phyloP scores from a whole-genome alignment of 1,140 invertebrate species.

The Neotoxoptera formosana region DNA sequence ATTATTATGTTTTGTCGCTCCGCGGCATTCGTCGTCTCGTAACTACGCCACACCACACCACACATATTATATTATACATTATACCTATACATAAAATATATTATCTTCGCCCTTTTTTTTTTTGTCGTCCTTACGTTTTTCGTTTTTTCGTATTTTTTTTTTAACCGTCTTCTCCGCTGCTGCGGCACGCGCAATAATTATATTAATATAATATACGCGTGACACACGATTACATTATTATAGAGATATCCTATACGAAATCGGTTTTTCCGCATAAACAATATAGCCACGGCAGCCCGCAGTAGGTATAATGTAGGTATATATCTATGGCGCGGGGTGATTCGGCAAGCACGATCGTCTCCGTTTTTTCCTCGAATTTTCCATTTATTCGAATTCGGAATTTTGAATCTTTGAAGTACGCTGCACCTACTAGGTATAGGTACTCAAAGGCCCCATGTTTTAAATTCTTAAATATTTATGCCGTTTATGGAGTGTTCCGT shows the following conservation, averaged over 20 bases:
- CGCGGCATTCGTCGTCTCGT: not conserved
- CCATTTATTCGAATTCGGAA: not conserved
- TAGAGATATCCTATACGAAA: not conserved
- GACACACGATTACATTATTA: not conserved
- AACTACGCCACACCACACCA: not conserved
- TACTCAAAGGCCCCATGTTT: not conserved
- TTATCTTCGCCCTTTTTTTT: not conserved
- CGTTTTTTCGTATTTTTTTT: not conserved
- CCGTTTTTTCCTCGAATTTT: not conserved
- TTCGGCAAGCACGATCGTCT: not conserved
- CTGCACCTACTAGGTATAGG: too few species aligned
- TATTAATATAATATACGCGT: not conserved
- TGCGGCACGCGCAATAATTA: not conserved
- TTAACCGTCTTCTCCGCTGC: not conserved
- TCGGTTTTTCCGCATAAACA: not conserved
- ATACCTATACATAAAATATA: not conserved
- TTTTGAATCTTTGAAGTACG: not conserved
- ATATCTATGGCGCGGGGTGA: too few species aligned
- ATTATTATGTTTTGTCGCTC: not conserved
- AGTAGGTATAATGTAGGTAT: not conserved
- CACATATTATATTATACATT: not conserved
- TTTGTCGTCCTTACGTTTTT: not conserved
- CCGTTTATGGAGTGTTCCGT: not conserved
- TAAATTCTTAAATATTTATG: not conserved
- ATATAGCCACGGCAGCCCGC: not conserved